Conservation (phyloP, 1,140 invertebrate genomes). For the Drosophila bipectinata region DNA sequence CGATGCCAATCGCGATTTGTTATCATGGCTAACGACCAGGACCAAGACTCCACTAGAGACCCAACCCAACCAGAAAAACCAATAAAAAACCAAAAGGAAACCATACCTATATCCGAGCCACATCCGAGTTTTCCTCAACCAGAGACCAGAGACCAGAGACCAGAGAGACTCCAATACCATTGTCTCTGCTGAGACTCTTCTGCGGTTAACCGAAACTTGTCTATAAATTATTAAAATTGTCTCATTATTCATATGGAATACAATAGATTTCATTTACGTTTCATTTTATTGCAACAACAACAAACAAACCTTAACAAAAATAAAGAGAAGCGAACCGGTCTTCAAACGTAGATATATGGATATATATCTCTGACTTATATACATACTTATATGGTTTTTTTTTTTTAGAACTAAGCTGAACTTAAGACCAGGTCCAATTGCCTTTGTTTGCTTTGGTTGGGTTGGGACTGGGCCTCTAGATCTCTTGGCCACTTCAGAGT, state of each 20-base stretch:
- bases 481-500: constrained; percentile 40
- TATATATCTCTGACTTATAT: neutral
- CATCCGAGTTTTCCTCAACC: constrained; percentile 1
- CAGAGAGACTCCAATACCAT: constrained; percentile 2
- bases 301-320: constrained; percentile 42
- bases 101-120: constrained; percentile 26
- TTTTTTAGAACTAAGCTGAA: constrained; percentile 13
- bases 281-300: constrained; percentile 80
- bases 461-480: constrained; percentile 17
- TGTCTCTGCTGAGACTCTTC: constrained; percentile 29
- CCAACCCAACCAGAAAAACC: neutral
- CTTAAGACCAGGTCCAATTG: constrained; percentile 65
- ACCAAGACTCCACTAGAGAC: too few species aligned
- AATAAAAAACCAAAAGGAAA: constrained; percentile 42
- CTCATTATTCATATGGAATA: constrained; percentile 83
- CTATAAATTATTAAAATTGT: constrained; percentile 83
- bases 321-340: constrained; percentile 9
- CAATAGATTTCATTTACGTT: constrained; percentile 82
- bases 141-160: too few species aligned
- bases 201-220: constrained; percentile 81
- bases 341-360: too few species aligned
- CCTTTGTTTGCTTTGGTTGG: constrained; percentile 54
- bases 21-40: constrained; percentile 60
- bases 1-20: constrained; percentile 77
- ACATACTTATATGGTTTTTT: neutral